Evolutionary conservation across 37 sponge, comb jelly and placozoan genomes (phyloP).

Genomic region (Spongilla lacustris): DNA sequence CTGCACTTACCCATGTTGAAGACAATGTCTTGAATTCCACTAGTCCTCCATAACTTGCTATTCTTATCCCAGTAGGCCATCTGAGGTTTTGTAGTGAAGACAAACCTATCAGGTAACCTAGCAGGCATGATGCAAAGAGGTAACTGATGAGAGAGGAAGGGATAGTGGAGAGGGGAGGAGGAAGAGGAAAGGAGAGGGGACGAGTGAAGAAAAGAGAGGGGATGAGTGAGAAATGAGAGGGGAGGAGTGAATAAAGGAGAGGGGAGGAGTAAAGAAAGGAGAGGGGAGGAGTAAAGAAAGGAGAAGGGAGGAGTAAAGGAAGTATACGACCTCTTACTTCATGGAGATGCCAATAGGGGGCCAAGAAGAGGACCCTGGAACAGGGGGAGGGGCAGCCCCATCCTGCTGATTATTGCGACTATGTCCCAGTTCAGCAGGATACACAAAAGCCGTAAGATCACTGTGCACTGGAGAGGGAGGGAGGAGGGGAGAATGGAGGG

Average conservation of each 20-base stretch:
- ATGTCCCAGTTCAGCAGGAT: slow-evolving; percentile 1
- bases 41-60: slow-evolving; percentile 69
- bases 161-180: background rate
- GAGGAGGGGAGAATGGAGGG: background rate
- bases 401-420: background rate
- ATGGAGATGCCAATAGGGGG: slow-evolving; percentile 35
- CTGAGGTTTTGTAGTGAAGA: slow-evolving; percentile 61
- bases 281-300: background rate
- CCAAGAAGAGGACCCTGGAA: slow-evolving; percentile 29
- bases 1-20: slow-evolving; percentile 48
- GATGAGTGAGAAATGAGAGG: no score
- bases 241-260: no score
- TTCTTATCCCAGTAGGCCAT: slow-evolving; percentile 84
- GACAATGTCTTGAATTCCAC: slow-evolving; percentile 56
- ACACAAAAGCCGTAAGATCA: background rate
- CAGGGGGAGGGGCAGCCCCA: background rate
- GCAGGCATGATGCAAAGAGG: background rate
- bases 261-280: background rate
- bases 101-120: slow-evolving; percentile 61
- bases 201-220: background rate
- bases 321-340: slow-evolving; percentile 28
- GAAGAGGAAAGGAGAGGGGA: background rate
- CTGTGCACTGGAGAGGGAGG: background rate
- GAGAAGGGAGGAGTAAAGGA: background rate
- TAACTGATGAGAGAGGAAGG: background rate